phyloP scores from a whole-genome alignment of 2,113 vertebrate species.

The Rhineura floridana region DNA sequence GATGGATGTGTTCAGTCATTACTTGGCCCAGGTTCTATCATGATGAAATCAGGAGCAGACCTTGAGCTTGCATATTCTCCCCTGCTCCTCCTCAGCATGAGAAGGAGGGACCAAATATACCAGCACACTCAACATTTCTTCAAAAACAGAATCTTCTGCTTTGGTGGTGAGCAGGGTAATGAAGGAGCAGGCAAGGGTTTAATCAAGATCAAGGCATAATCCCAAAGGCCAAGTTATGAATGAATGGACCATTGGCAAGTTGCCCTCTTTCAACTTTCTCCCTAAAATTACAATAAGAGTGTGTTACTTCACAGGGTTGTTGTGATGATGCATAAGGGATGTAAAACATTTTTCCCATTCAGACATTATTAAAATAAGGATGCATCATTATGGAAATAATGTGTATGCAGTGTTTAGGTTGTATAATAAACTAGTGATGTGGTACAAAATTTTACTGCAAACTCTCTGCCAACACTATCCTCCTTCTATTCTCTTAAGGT shows the following conservation, averaged over 20 bases:
- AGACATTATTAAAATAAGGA: neutral
- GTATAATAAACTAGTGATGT: neutral
- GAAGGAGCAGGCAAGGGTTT: neutral
- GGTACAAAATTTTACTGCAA: neutral
- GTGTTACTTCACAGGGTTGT: neutral
- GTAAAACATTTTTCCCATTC: neutral
- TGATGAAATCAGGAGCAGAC: neutral
- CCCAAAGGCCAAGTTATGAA: neutral
- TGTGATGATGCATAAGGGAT: neutral
- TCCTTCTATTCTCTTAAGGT: constrained; percentile 72
- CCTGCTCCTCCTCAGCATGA: neutral
- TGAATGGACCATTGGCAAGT: neutral
- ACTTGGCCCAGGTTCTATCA: neutral
- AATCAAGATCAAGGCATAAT: no score
- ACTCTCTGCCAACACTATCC: neutral
- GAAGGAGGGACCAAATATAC: neutral
- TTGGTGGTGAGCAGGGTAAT: no score
- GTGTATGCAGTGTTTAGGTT: neutral
- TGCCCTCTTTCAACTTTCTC: neutral
- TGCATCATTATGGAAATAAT: neutral
- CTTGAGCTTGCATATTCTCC: no score
- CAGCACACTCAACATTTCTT: neutral
- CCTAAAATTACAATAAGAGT: neutral
- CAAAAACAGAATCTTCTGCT: neutral
- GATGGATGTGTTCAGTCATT: neutral